phyloP scores from a whole-genome alignment of 2,113 vertebrate genomes.

The Oxyruncus cristatus region DNA sequence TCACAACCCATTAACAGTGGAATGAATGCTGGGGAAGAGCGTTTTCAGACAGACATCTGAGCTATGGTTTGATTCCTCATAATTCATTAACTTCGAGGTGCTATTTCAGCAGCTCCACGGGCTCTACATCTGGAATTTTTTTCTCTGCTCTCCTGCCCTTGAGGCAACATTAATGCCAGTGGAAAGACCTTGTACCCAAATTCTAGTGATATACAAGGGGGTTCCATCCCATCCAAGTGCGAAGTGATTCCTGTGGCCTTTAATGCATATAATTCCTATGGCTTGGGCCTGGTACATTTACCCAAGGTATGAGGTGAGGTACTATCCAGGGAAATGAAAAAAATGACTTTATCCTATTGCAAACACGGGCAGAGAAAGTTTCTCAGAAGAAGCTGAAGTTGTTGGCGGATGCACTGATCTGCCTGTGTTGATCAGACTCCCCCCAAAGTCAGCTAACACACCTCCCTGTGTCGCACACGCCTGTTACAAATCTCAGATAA shows the following conservation, averaged over 20 bases:
- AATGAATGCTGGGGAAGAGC: not conserved
- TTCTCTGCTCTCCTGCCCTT: not conserved
- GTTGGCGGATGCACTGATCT: not conserved
- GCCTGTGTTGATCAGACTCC: not conserved
- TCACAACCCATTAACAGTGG: not conserved
- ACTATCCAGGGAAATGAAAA: not conserved
- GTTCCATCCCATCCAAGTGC: not conserved
- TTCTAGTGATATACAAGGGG: not conserved
- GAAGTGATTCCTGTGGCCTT: not conserved
- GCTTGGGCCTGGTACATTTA: not conserved
- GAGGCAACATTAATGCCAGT: not conserved
- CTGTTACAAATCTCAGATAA: slow-evolving; percentile 42
- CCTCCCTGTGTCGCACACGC: not conserved
- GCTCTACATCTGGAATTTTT: not conserved
- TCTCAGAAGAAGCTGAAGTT: not conserved
- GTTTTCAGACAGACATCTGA: not conserved
- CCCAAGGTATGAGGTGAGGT: not conserved
- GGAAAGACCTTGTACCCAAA: not conserved
- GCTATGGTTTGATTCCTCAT: not conserved
- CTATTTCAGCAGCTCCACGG: not conserved
- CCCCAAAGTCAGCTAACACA: not conserved
- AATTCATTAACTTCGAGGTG: not conserved
- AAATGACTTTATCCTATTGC: not conserved
- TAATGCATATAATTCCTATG: not conserved
- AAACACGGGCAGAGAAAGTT: not conserved